Evolutionary conservation across 2,113 vertebrate genomes (phyloP), one percentile per base, ranked within the genome.

Genomic region (Geococcyx californianus): DNA sequence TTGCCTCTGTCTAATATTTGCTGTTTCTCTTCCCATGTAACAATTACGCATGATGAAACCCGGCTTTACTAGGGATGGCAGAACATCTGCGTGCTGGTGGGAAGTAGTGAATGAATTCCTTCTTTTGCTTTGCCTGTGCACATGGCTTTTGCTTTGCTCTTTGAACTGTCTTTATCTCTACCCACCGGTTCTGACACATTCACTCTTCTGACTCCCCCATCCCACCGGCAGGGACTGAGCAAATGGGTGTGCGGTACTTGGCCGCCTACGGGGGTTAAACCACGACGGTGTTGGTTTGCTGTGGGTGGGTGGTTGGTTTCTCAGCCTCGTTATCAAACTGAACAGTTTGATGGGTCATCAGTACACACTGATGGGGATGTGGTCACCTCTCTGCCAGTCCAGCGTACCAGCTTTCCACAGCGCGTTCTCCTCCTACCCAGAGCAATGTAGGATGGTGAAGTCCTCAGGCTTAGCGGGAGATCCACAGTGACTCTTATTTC

Each of bases 31-130:
- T 81, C 64, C 21, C 28, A 33, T 47, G 52, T 18, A 11, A 20
- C 28, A 1, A 0, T 55, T 11, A 29, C 0, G 2, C 7, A 1
- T 20, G 16, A 33, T 26, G n/a, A 10, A 38, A 2, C 13, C 26
- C 15, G 17, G 51, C 52, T 38, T 16, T 45, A 16, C 52, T 23
- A 34, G 54, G 13, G 42, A 10, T 47, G 64, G 42, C 54, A 33
- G 11, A 49, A 47, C 42, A 20, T 3, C 52, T 26, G 28, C 64
- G n/a, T 68, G 29, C 17, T 36, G 1, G 8, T 6, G 5, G 29
- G 29, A 49, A 40, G 44, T 4, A 16, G 8, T 20, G 54, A 26
- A 26, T 16, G 19, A 66, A n/a, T 44, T 18, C 38, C 29, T 36
- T 44, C 4, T 49, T 40, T 38, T 49, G 23, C 23, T 66, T 55